These are phyloP conservation scores for Troilus luridus DNA, from an alignment of 2,888 invertebrate genomes.

Conservation along the genomic window DNA sequence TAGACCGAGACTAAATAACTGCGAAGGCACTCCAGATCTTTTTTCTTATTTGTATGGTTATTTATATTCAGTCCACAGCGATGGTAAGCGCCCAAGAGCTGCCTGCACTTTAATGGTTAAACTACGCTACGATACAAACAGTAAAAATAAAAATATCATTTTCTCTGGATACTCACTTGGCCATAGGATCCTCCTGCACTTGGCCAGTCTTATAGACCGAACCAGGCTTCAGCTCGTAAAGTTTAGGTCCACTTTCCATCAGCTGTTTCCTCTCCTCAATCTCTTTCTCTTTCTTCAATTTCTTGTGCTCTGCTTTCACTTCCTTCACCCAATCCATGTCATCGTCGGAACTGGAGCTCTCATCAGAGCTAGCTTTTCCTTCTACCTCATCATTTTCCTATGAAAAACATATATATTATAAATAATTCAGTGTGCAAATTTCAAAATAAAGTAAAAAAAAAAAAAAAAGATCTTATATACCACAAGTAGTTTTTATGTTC, in stretches of 20 bases:
- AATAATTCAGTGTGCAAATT: too few species aligned
- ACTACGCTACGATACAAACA: neutral
- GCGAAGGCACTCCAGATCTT: too few species aligned
- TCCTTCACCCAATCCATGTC: slow-evolving; percentile 85
- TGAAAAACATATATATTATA: neutral
- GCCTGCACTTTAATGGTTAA: too few species aligned
- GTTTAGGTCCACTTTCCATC: slow-evolving; percentile 71
- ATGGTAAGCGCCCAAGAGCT: too few species aligned
- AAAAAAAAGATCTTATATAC: too few species aligned
- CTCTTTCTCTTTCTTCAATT: slow-evolving; percentile 70
- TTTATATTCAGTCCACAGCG: too few species aligned
- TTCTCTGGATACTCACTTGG: slow-evolving; percentile 38
- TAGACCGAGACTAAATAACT: too few species aligned
- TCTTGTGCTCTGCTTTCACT: slow-evolving; percentile 82
- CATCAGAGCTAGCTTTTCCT: slow-evolving; percentile 69
- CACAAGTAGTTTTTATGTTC: too few species aligned
- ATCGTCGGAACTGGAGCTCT: slow-evolving; percentile 78
- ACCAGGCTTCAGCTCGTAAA: slow-evolving; percentile 76
- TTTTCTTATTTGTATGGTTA: too few species aligned
- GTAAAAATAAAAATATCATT: neutral
- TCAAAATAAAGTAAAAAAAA: too few species aligned
- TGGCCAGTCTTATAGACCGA: slow-evolving; percentile 72
- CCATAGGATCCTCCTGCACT: slow-evolving; percentile 47
- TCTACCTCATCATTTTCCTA: slow-evolving; percentile 66
- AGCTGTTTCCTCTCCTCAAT: slow-evolving; percentile 67